Evolutionary conservation across 2,113 vertebrate species (phyloP), one percentile per base, ranked within the genome.

Genomic region (Psophia crepitans): DNA sequence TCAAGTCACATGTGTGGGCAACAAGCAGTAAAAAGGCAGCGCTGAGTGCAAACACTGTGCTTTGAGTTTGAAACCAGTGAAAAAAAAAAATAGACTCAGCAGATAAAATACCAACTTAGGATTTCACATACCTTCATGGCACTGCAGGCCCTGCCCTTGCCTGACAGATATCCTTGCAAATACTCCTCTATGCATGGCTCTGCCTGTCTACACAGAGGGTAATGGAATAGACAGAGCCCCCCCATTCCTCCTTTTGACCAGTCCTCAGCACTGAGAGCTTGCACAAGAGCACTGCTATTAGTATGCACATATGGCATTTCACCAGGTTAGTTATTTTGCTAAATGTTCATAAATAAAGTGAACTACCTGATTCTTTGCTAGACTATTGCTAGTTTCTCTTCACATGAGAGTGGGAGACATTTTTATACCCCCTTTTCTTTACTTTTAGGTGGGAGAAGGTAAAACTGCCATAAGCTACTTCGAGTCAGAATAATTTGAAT

Each of bases 21-120:
- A 89, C 73, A 78, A 94, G 83, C 94, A 75, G 86, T 61, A 68
- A 97, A 96, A 97, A 95, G 92, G 80, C 94, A 95, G 69, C 0
- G 5, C 65, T 76, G 61, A 92, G 35, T 71, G 84, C 77, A 79
- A 92, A 76, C 44, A 85, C 48, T 89, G 37, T 68, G 84, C 61
- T 90, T 70, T 30, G 61, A 78, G 41, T 73, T 79, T 84, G 26
- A 88, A 95, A 87, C 22, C 7, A 78, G 43, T 33, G 64, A 9
- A 41, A 13, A 41, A 41, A 84, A 53, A 23, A 41, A 32, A 65
- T 15, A 86, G 12, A 17, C n/a, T 80, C 46, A 89, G 22, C 30
- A 92, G 27, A 28, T 86, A 33, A 83, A 94, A 66, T 20, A 61
- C 14, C 11, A 9, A 56, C 32, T 8, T 78, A 20, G 10, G 28